Percentiles rank a stretch among this genome's conserved stretches.
These are phyloP conservation scores for Podarcis muralis DNA, from an alignment of 2,113 vertebrate species.

Conservation along the genomic window DNA sequence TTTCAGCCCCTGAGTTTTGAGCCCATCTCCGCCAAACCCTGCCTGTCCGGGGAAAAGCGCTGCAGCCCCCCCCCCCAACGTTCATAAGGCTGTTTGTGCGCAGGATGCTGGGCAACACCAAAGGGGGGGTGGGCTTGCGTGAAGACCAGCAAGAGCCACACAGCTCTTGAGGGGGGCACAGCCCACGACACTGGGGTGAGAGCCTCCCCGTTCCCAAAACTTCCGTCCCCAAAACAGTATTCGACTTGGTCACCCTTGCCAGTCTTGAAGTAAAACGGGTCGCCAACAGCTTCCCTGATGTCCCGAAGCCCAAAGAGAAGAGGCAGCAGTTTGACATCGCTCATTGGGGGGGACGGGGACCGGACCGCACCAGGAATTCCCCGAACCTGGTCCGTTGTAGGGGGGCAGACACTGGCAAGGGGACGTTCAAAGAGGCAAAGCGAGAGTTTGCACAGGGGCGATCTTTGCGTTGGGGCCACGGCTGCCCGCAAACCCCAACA, in stretches of 20 bases:
- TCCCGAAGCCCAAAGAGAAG: not conserved
- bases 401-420: not conserved
- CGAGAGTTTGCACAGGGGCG: no score
- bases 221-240: not conserved
- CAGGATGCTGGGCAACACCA: not conserved
- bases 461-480: no score
- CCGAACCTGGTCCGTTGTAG: not conserved
- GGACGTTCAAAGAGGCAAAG: not conserved
- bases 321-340: not conserved
- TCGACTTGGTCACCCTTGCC: no score
- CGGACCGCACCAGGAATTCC: no score
- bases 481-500: no score
- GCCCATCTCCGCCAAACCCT: conserved; percentile 28
- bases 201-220: no score
- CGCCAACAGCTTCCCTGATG: no score
- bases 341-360: not conserved
- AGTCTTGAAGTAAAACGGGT: no score
- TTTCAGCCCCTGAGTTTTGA: conserved; percentile 75
- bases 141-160: not conserved
- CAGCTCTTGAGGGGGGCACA: not conserved
- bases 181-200: no score
- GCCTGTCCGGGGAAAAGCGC: conserved; percentile 6
- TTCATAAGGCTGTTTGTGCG: not conserved
- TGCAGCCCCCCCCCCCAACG: conserved; percentile 21
- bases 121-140: not conserved